Conservation (phyloP, 2,113 vertebrate species). For the Ploceus nigricollis region DNA sequence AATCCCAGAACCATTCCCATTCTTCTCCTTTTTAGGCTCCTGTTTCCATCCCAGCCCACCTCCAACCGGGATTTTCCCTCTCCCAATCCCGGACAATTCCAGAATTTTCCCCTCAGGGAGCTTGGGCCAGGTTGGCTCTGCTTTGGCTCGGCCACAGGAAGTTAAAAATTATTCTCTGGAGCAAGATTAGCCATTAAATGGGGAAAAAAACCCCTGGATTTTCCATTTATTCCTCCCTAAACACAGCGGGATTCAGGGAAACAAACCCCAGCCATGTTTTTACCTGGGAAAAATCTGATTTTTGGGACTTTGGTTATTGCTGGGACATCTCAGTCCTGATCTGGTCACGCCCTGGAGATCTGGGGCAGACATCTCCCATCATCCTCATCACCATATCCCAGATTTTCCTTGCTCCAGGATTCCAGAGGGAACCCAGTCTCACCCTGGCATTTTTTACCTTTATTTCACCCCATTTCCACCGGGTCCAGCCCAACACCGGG, state of each 20-base stretch:
- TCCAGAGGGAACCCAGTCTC: background rate
- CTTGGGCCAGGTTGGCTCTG: background rate
- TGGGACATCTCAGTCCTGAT: background rate
- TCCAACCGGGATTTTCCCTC: accelerated
- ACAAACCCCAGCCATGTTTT: background rate
- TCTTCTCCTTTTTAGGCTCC: background rate
- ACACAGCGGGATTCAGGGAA: accelerated
- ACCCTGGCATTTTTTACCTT: background rate
- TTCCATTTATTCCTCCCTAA: background rate
- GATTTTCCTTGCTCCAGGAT: background rate
- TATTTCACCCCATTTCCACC: background rate
- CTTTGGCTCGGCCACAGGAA: background rate
- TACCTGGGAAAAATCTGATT: background rate
- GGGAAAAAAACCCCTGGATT: background rate
- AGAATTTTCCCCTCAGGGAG: background rate
- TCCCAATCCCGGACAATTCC: background rate
- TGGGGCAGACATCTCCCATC: background rate
- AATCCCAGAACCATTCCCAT: background rate
- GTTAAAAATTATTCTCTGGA: slow-evolving; percentile 5
- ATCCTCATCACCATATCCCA: background rate
- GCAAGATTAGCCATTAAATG: background rate
- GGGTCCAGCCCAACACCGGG: background rate
- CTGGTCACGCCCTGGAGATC: background rate
- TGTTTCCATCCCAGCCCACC: background rate
- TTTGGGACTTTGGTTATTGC: background rate